Base-by-base conservation (phyloP, 2,797 vertebrate species). In the Gymnocypris eckloni region DNA sequence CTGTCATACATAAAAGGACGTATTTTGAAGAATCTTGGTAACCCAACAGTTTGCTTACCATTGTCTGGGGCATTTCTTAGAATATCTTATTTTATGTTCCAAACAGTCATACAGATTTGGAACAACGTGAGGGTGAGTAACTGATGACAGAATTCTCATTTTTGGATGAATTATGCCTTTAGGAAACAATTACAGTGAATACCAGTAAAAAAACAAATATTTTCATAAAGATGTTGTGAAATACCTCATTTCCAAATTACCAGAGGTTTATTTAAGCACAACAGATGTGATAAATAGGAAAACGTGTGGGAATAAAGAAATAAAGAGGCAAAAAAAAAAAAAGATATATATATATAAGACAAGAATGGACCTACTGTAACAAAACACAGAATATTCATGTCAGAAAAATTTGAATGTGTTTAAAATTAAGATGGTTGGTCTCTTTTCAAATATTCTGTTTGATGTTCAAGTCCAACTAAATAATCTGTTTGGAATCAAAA, bases 401-500 rank as follows among this genome's bases (percentile, higher is more conserved):
- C 25, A 69, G 52, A 73, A 82, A 61, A 41, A 67, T 10, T 59
- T 0, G 25, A 75, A 81, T 73, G 39, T 81, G 78, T 54, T 84
- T 67, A 78, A 81, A 82, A 61, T 86, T 75, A 87, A 73, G 78
- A 61, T 28, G 41, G 50, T 83, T 81, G 81, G 61, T 83, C 50
- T 80, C 76, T 64, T 37, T 88, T 88, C 83, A 37, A 81, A 83
- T 67, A 84, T 87, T 84, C 67, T 79, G 59, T 88, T 84, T 87
- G 79, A 83, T 83, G 84, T 75, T 73, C 56, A 52, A 71, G 80
- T 88, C 85, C 77, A 89, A 79, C 64, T 10, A 72, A 83, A 86
- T 82, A 84, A 85, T 86, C 86, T 88, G 86, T 83, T 90, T 88
- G 66, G 43, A 75, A 88, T 87, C 73, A 81, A 69, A 69, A 76